A percentile compares a stretch with the other conserved stretches of the same genome.
Conservation (phyloP, 2,797 vertebrate genomes). For the Myotis planiceps region DNA sequence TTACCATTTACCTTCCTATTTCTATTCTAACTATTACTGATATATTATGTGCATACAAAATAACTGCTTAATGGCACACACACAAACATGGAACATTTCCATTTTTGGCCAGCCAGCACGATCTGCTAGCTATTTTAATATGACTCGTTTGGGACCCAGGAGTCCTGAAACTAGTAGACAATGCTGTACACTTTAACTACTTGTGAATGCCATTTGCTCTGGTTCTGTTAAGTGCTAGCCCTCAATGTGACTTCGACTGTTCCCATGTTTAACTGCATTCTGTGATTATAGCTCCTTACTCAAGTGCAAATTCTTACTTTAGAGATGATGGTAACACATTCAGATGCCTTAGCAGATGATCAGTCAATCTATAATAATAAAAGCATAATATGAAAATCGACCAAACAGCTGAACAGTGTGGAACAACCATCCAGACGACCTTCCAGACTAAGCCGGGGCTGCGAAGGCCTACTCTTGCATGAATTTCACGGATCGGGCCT, state of each 20-base stretch:
- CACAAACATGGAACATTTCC: background rate
- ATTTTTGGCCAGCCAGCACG: background rate
- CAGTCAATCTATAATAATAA: background rate
- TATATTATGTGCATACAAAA: background rate
- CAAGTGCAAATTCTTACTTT: background rate
- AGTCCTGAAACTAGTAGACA: slow-evolving; percentile 40
- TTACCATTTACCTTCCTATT: slow-evolving; percentile 5
- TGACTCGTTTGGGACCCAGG: background rate
- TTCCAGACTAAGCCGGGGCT: no score
- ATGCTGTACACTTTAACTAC: background rate
- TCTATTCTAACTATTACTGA: background rate
- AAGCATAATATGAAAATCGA: no score
- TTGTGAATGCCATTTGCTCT: background rate
- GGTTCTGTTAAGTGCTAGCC: background rate
- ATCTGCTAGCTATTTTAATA: background rate
- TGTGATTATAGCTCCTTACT: background rate
- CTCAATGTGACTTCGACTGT: background rate
- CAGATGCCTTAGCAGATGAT: background rate
- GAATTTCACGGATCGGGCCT: no score
- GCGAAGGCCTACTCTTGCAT: no score
- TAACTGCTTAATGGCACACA: background rate
- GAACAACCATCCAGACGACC: rapidly evolving
- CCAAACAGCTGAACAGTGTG: no score
- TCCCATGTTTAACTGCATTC: background rate
- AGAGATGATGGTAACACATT: background rate